These are phyloP conservation scores for Ceuthmochares aereus DNA, from an alignment of 2,113 vertebrate species.

Conservation along the genomic window DNA sequence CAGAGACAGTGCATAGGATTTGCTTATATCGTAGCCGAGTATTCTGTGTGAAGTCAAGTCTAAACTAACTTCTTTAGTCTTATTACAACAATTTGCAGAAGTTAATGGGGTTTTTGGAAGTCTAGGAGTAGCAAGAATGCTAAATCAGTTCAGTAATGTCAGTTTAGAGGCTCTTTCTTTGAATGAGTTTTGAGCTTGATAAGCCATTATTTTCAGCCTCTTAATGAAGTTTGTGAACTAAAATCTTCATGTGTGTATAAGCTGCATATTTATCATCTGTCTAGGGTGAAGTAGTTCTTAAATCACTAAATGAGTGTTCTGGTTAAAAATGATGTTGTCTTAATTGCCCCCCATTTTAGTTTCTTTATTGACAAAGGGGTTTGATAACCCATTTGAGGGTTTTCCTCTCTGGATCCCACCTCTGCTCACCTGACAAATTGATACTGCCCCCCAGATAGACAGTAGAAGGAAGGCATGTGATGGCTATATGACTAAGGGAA, in stretches of 20 bases:
- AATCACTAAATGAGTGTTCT: not conserved
- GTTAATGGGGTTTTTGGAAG: not conserved
- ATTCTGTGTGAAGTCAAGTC: not conserved
- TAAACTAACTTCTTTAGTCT: not conserved
- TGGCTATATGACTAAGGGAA: not conserved
- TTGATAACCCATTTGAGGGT: not conserved
- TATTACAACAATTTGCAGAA: not conserved
- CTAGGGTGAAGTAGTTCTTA: not conserved
- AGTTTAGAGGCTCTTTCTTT: not conserved
- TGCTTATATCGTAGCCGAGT: not conserved
- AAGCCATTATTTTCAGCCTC: not conserved
- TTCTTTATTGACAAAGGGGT: conserved; percentile 55
- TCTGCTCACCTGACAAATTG: not conserved
- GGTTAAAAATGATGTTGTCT: not conserved
- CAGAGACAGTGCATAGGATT: not conserved
- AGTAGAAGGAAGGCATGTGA: not conserved
- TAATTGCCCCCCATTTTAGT: not conserved
- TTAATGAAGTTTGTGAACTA: not conserved
- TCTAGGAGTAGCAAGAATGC: not conserved
- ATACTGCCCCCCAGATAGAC: not conserved
- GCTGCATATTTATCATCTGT: not conserved
- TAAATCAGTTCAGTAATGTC: not conserved
- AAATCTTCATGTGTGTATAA: not conserved
- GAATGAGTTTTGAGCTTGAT: not conserved
- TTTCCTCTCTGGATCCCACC: not conserved